Evolutionary conservation across 2,113 vertebrate genomes (phyloP).

Genomic region (Hippolais icterina): DNA sequence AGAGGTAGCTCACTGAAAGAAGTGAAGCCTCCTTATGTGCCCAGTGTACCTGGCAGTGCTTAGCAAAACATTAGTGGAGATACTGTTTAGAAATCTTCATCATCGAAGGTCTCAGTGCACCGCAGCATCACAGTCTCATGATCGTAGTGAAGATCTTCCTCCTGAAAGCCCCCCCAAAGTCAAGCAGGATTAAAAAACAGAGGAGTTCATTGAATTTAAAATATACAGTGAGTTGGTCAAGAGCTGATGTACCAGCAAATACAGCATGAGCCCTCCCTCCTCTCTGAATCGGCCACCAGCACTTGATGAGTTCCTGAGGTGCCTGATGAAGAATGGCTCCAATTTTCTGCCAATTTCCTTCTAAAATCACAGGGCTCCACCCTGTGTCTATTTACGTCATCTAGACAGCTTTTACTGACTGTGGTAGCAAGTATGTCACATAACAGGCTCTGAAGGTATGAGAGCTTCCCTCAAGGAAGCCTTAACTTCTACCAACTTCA

Average conservation of each 20-base stretch:
- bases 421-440: neutral
- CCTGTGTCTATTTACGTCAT: neutral
- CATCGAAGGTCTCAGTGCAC: slow-evolving; percentile 84
- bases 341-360: neutral
- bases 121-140: slow-evolving; percentile 74
- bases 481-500: neutral
- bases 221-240: neutral
- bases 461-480: neutral
- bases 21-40: neutral
- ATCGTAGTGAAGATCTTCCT: slow-evolving; percentile 51
- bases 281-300: neutral
- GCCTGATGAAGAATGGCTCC: neutral
- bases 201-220: neutral
- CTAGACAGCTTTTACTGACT: neutral
- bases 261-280: neutral
- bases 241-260: neutral
- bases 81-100: slow-evolving; percentile 74
- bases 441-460: neutral
- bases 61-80: neutral
- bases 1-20: neutral
- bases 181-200: neutral
- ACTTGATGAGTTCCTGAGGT: neutral
- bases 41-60: neutral
- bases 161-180: slow-evolving; percentile 58
- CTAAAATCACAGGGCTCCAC: neutral